Conservation (phyloP, 2,888 invertebrate genomes). For the Chrysomela aeneicollis region DNA sequence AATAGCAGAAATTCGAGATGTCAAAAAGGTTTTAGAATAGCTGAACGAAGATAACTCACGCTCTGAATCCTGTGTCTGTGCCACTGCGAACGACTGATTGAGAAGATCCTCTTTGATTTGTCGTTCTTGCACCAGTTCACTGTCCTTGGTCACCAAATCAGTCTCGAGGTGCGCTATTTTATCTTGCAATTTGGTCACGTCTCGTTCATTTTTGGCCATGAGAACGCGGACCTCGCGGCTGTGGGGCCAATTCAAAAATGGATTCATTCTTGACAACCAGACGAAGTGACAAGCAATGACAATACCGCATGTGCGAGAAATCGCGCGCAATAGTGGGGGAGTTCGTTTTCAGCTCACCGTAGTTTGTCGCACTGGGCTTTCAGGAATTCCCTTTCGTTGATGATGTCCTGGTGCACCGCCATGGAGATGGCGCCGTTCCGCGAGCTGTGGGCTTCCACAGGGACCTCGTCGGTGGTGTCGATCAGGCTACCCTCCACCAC, state of each 20-base stretch:
- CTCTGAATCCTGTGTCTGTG: slow-evolving; percentile 64
- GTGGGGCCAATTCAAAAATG: slow-evolving; percentile 28
- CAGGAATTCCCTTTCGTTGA: slow-evolving; percentile 73
- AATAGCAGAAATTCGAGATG: too few species aligned
- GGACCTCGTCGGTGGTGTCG: slow-evolving; percentile 69
- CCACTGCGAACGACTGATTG: slow-evolving; percentile 63
- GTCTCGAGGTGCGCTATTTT: slow-evolving; percentile 63
- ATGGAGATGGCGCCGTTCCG: slow-evolving; percentile 51
- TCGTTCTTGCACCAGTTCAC: slow-evolving; percentile 67
- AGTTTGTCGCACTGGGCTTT: slow-evolving; percentile 80
- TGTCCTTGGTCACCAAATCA: slow-evolving; percentile 65
- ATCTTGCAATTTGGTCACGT: slow-evolving; percentile 63
- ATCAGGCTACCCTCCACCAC: slow-evolving; percentile 71
- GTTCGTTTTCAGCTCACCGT: slow-evolving; percentile 59
- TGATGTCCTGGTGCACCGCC: slow-evolving; percentile 59
- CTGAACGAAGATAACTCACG: slow-evolving; percentile 59
- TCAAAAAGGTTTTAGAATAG: too few species aligned
- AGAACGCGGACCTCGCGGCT: slow-evolving; percentile 66
- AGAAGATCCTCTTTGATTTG: slow-evolving; percentile 65
- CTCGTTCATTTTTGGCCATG: slow-evolving; percentile 64
- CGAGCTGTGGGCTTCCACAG: slow-evolving; percentile 26
- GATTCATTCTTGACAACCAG: not conserved
- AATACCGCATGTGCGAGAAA: too few species aligned
- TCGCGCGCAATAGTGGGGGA: too few species aligned
- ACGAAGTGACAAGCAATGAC: too few species aligned